Conservation (phyloP, 2,888 invertebrate species). For the Drosophila algonquin region DNA sequence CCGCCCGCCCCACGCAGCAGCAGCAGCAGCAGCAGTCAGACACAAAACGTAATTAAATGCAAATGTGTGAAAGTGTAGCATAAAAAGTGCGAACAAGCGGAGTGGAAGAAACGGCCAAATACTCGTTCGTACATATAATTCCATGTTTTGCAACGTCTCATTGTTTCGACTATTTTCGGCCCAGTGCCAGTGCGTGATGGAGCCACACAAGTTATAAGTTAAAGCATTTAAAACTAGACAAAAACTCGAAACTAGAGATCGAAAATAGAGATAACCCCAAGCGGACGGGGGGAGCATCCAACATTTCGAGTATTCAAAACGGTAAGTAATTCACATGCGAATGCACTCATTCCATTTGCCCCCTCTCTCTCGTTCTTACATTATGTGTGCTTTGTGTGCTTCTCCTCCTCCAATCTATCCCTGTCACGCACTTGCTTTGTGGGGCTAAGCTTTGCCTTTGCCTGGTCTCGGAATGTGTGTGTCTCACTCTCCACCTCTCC, state of each 20-base stretch:
- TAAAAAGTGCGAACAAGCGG: constrained; percentile 38
- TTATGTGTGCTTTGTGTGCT: constrained; percentile 9
- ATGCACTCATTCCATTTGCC: background rate
- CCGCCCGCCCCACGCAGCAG: constrained; percentile 23
- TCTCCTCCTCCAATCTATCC: background rate
- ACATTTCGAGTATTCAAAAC: constrained; percentile 50
- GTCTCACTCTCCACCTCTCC: constrained; percentile 10
- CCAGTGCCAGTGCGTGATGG: constrained; percentile 34
- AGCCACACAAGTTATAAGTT: background rate
- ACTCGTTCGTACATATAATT: background rate
- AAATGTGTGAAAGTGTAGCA: constrained; percentile 75
- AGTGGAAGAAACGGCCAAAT: constrained; percentile 17
- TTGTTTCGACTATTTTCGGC: background rate
- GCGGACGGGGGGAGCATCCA: background rate
- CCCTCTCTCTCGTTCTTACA: constrained; percentile 9
- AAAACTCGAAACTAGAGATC: constrained; percentile 4
- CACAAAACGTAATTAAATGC: constrained; percentile 65
- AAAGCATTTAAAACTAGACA: background rate
- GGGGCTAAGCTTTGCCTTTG: background rate
- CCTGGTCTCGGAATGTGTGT: background rate
- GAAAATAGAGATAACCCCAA: constrained; percentile 29
- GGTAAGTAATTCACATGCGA: constrained; percentile 53
- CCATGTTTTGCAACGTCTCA: constrained; percentile 1
- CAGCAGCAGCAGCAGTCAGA: constrained; percentile 52
- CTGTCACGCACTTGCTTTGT: constrained; percentile 1